A percentile compares a stretch with the other conserved stretches of the same genome.
Evolutionary conservation across 2,888 invertebrate genomes (phyloP).

Genomic region (Steinernema hermaphroditum): DNA sequence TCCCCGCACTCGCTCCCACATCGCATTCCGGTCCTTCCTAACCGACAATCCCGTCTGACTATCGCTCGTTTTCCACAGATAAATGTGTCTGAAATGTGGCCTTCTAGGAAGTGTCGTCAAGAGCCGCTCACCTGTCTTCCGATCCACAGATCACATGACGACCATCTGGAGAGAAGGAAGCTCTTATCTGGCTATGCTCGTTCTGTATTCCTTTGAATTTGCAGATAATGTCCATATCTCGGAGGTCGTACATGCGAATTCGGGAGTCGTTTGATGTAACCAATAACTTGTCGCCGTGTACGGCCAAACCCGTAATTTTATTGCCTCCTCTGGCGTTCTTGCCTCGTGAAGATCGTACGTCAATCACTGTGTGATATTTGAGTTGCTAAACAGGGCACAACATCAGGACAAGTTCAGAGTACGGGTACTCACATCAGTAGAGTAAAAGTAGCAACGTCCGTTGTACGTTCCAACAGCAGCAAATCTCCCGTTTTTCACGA

Average conservation of each 20-base stretch:
- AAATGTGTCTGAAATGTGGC: slow-evolving; percentile 72
- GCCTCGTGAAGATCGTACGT: slow-evolving; percentile 88
- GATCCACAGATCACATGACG: slow-evolving; percentile 87
- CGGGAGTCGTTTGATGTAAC: slow-evolving; percentile 93
- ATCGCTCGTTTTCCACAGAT: slow-evolving; percentile 86
- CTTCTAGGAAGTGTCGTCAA: too few species aligned
- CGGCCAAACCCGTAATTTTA: slow-evolving; percentile 90
- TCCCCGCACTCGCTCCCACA: slow-evolving; percentile 75
- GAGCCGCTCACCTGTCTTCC: slow-evolving; percentile 42
- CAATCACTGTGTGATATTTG: slow-evolving; percentile 95
- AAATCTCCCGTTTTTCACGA: slow-evolving; percentile 82
- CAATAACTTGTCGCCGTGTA: slow-evolving; percentile 69
- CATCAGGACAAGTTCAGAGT: background rate
- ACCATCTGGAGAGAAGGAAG: slow-evolving; percentile 91
- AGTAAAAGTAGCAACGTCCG: slow-evolving; percentile 96
- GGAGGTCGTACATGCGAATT: slow-evolving; percentile 88
- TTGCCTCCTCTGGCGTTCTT: slow-evolving; percentile 85
- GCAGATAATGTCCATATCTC: slow-evolving; percentile 80
- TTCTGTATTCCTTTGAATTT: slow-evolving; percentile 61
- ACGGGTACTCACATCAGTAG: slow-evolving; percentile 75
- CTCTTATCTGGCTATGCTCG: slow-evolving; percentile 79
- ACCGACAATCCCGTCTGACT: slow-evolving; percentile 68
- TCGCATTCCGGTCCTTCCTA: slow-evolving; percentile 89
- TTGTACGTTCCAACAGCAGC: slow-evolving; percentile 98
- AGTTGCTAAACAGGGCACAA: slow-evolving; percentile 73